These are phyloP conservation scores for Myotis vivesi DNA, from an alignment of 2,797 vertebrate genomes.

Conservation along the genomic window DNA sequence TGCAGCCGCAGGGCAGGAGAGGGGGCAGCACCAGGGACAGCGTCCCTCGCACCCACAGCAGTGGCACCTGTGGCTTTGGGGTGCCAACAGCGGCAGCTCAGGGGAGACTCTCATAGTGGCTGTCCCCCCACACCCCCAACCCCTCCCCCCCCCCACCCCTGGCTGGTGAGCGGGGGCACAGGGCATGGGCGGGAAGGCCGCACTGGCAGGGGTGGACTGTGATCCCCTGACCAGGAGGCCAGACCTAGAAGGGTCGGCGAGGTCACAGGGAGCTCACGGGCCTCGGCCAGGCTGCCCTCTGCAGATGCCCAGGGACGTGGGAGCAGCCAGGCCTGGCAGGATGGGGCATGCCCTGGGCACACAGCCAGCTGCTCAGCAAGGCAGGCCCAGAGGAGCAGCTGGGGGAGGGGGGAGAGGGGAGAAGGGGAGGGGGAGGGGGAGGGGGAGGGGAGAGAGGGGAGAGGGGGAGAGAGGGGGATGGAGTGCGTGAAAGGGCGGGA, in stretches of 20 bases:
- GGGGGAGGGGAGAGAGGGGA: fast-evolving
- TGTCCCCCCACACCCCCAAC: neutral
- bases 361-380: neutral
- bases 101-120: neutral
- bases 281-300: neutral
- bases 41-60: neutral
- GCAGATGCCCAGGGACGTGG: neutral
- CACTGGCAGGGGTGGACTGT: fast-evolving
- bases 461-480: neutral
- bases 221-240: neutral
- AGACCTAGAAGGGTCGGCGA: neutral
- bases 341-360: fast-evolving
- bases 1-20: fast-evolving
- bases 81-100: neutral
- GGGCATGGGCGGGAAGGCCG: neutral
- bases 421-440: fast-evolving
- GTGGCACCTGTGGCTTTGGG: neutral
- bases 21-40: neutral
- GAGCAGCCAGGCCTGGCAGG: neutral
- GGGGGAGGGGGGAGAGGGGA: neutral
- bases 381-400: neutral
- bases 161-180: fast-evolving
- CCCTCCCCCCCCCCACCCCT: too few relatives aligned
- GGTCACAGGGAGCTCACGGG: neutral
- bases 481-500: fast-evolving